Base-by-base conservation (phyloP, 2,113 vertebrate species). In the Hydrochoerus hydrochaeris region DNA sequence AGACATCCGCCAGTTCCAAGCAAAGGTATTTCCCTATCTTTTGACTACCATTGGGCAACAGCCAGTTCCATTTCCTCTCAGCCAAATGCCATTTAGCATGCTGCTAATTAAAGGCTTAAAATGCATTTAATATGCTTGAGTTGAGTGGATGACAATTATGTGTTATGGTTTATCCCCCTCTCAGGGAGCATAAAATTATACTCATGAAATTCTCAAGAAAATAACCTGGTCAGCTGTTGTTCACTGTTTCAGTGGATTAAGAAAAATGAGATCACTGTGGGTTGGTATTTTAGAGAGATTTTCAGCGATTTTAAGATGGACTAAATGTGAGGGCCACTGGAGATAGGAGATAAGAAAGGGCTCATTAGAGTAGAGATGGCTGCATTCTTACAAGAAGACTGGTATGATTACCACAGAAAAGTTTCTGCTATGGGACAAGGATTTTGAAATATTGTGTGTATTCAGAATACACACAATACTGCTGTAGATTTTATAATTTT, bases 11-110 rank as follows among this genome's bases (percentile, higher is more conserved):
- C 97, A 91, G 63, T 84, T 97, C 24, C 98, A 92, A 95, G 78
- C 98, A 88, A 98, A 98, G 98, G 99, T 99, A 98, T 52, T 19
- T 82, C 9, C 9, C 22, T 38, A 35, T 49, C 52, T 77, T 77
- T 65, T 65, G 41, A 38, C 38, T 82, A 3, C 26, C 9, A 0
- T 1, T 60, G n/a, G 46, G 28, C 30, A 88, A 57, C 26, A 88
- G 46, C 38, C 46, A 5, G 0, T 52, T 20, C 35, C 65, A 0
- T 63, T 81, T 80, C 67, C 82, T 69, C 38, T 86, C 44, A 82
- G 26, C 28, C 62, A 83, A 0, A 28, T 58, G 46, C 58, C 49
- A 62, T 1, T 41, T 80, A 89, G 38, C 28, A n/a, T 57, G 32
- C 71, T 62, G 5, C 30, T 94, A 58, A 78, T 46, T 84, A 52